Evolutionary conservation across 2,888 invertebrate genomes (phyloP), one percentile per base, ranked within the genome.

Genomic region (Unio pictorum): DNA sequence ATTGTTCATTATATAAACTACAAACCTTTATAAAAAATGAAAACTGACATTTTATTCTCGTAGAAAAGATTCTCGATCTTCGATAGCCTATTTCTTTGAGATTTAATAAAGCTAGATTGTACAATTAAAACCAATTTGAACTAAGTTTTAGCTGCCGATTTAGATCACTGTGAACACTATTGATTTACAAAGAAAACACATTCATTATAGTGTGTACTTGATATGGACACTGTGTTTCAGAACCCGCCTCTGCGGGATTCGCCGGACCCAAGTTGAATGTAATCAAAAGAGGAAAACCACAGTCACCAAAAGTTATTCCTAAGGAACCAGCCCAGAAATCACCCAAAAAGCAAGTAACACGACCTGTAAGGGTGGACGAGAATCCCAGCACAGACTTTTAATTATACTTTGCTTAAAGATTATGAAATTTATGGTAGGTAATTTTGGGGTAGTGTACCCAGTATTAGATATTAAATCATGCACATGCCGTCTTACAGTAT

Each of bases 371-470:
- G 23, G 69, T 64, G 26, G 66, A 72, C 26, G 75, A 72, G n/a
- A 59, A 64, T 5, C 75, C 75, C 17, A 72, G 72, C 60, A 75
- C 75, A 34, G 75, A 72, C 58, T 75, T 75, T 59, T 75, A 63
- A 68, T n/a, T 34, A 20, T 20, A 8, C 17, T 23, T 58, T 58
- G 58, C 45, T 45, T 45, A 45, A 58, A 23, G 26, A 58, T 20
- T 20, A 26, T 58, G 20, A n/a, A 58, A 58, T 11, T 58, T 58
- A 58, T 58, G 15, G 15, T 26, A 26, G 58, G 3, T 18, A 7
- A 23, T 58, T 15, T 23, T 20, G n/a, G 8, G 58, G 7, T 18
- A 58, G n/a, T 58, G n/a, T 58, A 58, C 58, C 15, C 58, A 17
- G 20, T 15, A 58, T 20, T 20, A 58, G 58, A 20, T 17, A 23